Evolutionary conservation across 35 echinoderm and acorn worm species (phyloP).

Genomic region (Anneissia japonica): DNA sequence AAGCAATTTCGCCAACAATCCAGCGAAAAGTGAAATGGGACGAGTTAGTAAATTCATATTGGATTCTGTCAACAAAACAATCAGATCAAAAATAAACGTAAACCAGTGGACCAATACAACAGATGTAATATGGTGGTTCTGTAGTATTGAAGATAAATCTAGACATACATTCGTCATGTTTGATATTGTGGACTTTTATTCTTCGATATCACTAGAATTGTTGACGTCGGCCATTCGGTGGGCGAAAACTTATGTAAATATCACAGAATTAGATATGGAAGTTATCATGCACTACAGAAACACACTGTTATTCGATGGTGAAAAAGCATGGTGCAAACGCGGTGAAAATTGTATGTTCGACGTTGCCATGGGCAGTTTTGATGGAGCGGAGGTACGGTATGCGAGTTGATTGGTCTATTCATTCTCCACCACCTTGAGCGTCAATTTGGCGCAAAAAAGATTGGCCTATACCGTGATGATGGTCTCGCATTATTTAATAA

Average conservation of each 20-base stretch:
- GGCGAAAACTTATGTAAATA: not conserved
- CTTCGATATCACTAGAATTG: not conserved
- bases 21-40: conserved; percentile 2
- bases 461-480: too few relatives aligned
- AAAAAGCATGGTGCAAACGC: too few relatives aligned
- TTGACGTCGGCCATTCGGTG: not conserved
- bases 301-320: too few relatives aligned
- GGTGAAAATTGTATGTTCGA: too few relatives aligned
- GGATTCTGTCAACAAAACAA: not conserved
- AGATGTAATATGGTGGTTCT: not conserved
- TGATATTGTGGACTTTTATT: not conserved
- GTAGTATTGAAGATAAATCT: not conserved
- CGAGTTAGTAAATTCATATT: not conserved
- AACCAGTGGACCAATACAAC: conserved; percentile 15
- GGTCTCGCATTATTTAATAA: too few relatives aligned
- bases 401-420: too few relatives aligned
- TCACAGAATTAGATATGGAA: too few relatives aligned
- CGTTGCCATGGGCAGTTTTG: too few relatives aligned
- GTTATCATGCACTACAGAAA: too few relatives aligned
- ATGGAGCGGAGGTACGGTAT: too few relatives aligned
- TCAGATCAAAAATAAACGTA: not conserved
- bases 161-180: not conserved
- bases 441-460: too few relatives aligned
- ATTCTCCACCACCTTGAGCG: too few relatives aligned
- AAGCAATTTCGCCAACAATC: conserved; percentile 11